phyloP scores from a whole-genome alignment of 35 echinoderm and acorn worm genomes.

The Eucidaris tribuloides region DNA sequence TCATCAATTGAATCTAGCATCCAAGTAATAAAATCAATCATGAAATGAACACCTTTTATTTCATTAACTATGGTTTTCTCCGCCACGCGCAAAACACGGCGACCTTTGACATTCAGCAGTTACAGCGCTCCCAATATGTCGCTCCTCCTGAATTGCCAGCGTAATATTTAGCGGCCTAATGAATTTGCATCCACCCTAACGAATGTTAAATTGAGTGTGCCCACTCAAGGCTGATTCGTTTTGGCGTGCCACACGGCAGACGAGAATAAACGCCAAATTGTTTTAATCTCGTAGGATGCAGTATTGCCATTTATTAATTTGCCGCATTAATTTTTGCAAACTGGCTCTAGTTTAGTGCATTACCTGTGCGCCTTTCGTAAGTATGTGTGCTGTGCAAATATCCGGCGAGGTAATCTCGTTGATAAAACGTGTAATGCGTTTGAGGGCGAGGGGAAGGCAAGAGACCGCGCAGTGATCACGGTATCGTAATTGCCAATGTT shows the following conservation, averaged over 20 bases:
- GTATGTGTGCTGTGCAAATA: slow-evolving; percentile 16
- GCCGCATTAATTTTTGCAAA: slow-evolving; percentile 26
- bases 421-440: slow-evolving; percentile 20
- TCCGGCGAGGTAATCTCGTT: slow-evolving; percentile 15
- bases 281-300: slow-evolving; percentile 32
- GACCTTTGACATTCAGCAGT: slow-evolving; percentile 24
- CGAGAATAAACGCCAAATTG: slow-evolving; percentile 28
- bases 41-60: slow-evolving; percentile 38
- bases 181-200: slow-evolving; percentile 35
- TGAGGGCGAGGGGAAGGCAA: background rate
- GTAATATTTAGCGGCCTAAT: slow-evolving; percentile 21
- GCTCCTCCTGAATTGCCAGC: slow-evolving; percentile 5
- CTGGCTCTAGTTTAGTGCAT: background rate
- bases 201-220: background rate
- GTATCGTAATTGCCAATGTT: slow-evolving; percentile 17
- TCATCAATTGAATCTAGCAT: slow-evolving; percentile 20
- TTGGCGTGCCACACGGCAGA: slow-evolving; percentile 5
- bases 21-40: slow-evolving; percentile 28
- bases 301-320: slow-evolving; percentile 37
- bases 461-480: background rate
- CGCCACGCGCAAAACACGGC: background rate
- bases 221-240: slow-evolving; percentile 19
- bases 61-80: background rate
- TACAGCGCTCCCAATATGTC: background rate
- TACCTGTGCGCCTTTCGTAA: slow-evolving; percentile 8